These are phyloP conservation scores for Stenoptilia bipunctidactyla DNA, from an alignment of 2,888 invertebrate genomes.

Conservation along the genomic window DNA sequence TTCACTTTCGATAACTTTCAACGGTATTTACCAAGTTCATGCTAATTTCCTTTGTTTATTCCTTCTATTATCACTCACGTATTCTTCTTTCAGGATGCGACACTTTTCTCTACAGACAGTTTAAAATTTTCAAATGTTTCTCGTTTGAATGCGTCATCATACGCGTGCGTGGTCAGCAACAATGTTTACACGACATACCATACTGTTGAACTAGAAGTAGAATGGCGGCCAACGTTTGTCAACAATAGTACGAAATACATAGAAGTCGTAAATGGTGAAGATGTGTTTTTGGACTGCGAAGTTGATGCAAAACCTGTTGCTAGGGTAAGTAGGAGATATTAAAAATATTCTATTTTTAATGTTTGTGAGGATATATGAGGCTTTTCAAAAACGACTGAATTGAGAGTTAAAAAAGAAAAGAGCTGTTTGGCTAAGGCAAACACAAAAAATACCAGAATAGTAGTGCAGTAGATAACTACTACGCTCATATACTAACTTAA, in stretches of 20 bases:
- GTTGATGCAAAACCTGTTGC: constrained; percentile 46
- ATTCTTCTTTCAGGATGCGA: constrained; percentile 41
- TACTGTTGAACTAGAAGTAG: constrained; percentile 62
- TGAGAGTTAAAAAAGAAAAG: no score
- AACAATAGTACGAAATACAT: constrained; percentile 11
- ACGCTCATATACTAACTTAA: no score
- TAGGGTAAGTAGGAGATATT: constrained; percentile 44
- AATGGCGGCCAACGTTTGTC: constrained; percentile 52
- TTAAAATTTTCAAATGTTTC: constrained; percentile 35
- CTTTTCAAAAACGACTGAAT: no score
- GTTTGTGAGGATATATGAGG: no score
- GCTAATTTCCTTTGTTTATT: no score
- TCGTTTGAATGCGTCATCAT: constrained; percentile 57
- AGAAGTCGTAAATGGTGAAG: constrained; percentile 32
- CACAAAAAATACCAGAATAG: no score
- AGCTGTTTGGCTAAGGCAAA: no score
- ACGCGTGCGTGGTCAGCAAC: constrained; percentile 73
- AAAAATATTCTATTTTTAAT: no score
- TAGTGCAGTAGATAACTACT: no score
- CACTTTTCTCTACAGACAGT: constrained; percentile 28
- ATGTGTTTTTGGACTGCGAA: constrained; percentile 39
- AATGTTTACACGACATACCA: constrained; percentile 66
- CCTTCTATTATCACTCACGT: no score
- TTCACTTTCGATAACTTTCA: no score
- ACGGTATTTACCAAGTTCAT: no score